Base-by-base conservation (phyloP, 2,113 vertebrate species). In the Psettodes erumei region DNA sequence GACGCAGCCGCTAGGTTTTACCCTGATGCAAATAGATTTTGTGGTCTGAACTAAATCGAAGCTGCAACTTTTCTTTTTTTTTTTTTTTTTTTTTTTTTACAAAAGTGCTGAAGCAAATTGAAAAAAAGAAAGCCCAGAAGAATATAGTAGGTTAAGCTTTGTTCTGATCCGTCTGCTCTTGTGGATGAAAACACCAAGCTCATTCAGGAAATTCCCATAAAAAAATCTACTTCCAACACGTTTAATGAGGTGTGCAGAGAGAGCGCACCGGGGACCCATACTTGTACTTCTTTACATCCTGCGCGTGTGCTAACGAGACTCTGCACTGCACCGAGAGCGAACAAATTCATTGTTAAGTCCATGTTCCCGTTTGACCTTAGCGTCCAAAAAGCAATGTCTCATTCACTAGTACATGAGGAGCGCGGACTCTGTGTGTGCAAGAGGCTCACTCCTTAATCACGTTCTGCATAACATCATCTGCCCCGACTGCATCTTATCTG, bases 201-300 rank as follows among this genome's bases (percentile, higher is more conserved):
- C 27, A 47, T 58, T 56, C 35, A 42, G 59, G 51, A 86, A 83
- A 82, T 78, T 55, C 45, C 68, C 69, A 65, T 69, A 23, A 75
- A 38, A 78, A 85, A 85, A 86, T 66, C 75, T 80, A 72, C 83
- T 84, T 70, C 70, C 71, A 66, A 79, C 65, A 54, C 56, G 54
- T 74, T 83, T 79, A 90, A 89, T 90, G 77, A 88, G 77, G 72
- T 80, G 64, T 71, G 63, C 75, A 77, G 72, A 37, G 71, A 15
- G 51, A 75, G 70, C 65, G 60, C 75, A 64, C 45, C 4, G 28
- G 62, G 59, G 74, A 45, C 21, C 27, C 48, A 47, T 35, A 75
- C 68, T 69, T 68, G 63, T 64, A 62, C 47, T 64, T 77, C 58
- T 79, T 81, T 61, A 80, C 71, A 70, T 63, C 30, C 48, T 72